Base-by-base conservation (phyloP, 2,888 invertebrate species). In the Adelognathus sp. region DNA sequence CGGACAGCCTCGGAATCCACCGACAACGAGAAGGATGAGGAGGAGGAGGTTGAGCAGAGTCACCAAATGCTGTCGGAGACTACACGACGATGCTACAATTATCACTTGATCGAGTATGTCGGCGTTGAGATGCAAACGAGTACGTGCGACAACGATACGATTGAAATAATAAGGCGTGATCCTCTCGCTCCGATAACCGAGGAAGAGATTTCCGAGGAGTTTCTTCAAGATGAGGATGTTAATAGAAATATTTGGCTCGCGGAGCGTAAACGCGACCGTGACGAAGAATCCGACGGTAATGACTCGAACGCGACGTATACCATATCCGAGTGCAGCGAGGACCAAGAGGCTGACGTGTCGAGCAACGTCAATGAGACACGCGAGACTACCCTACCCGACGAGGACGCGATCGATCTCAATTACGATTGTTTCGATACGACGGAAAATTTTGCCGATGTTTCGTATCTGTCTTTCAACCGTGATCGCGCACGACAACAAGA, bases 11-110 rank as follows among this genome's bases (percentile, higher is more conserved):
- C 85, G 7, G 84, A 84, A 67, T 86, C 87, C 0, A 83, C 85
- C 0, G 86, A 86, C 7, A 82, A 83, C 24, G 87, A 87, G 18
- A n/a, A n/a, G n/a, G n/a, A n/a, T n/a, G n/a, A n/a, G n/a, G n/a
- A n/a, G n/a, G n/a, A n/a, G n/a, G n/a, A n/a, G n/a, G n/a, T n/a
- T n/a, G n/a, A n/a, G n/a, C n/a, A n/a, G n/a, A n/a, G n/a, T n/a
- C n/a, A n/a, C n/a, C n/a, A n/a, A n/a, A n/a, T n/a, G n/a, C n/a
- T n/a, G n/a, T n/a, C n/a, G n/a, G n/a, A n/a, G n/a, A n/a, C n/a
- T n/a, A n/a, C n/a, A n/a, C n/a, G n/a, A n/a, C n/a, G n/a, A n/a
- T n/a, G n/a, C n/a, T n/a, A n/a, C n/a, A 50, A 56, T 29, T 79
- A 52, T 63, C 75, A 69, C 46, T 18, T 81, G 11, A 79, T 82